Conservation (phyloP, 2,113 vertebrate genomes). For the Coptodon rendalli region DNA sequence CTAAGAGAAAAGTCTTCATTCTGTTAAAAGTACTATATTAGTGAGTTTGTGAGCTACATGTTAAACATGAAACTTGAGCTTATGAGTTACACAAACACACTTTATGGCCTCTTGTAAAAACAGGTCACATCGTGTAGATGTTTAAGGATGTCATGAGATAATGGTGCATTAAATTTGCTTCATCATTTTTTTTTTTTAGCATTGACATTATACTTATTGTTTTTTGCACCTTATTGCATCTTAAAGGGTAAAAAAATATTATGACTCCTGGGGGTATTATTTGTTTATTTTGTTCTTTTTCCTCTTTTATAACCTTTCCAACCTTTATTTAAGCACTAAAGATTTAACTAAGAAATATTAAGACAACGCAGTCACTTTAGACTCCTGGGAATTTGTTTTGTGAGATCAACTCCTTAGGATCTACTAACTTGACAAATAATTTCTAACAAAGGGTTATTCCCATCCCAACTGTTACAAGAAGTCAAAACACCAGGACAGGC, state of each 20-base stretch:
- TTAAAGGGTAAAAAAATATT: not conserved
- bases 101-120: not conserved
- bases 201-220: not conserved
- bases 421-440: not conserved
- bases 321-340: not conserved
- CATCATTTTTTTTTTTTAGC: not conserved
- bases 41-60: not conserved
- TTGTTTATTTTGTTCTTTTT: not conserved
- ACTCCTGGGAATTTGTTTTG: not conserved
- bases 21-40: slow-evolving; percentile 5
- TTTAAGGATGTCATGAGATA: not conserved
- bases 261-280: not conserved
- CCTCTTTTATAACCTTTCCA: not conserved
- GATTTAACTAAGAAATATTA: not conserved
- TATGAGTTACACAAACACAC: not conserved
- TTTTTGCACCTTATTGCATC: not conserved
- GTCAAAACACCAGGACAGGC: rapidly evolving
- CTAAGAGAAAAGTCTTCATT: slow-evolving; percentile 1
- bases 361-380: not conserved
- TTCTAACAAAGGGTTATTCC: not conserved
- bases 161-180: not conserved
- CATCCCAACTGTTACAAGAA: rapidly evolving
- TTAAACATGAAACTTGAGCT: not conserved
- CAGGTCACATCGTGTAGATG: not conserved
- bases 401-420: not conserved